These are phyloP conservation scores for Lasius platythorax DNA, from an alignment of 2,888 invertebrate genomes.

Conservation along the genomic window DNA sequence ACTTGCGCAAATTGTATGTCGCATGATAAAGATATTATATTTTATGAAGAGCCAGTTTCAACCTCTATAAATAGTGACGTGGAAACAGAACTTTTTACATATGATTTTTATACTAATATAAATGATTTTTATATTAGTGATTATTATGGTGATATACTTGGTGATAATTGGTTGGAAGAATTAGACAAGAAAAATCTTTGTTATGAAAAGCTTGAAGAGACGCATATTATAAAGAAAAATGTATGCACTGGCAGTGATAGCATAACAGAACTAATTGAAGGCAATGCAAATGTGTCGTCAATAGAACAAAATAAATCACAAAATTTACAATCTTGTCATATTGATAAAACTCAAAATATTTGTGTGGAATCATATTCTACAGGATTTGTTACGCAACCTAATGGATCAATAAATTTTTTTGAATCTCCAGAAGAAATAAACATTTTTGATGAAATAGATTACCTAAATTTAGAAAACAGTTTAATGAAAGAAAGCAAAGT, in stretches of 20 bases:
- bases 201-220: background rate
- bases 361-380: background rate
- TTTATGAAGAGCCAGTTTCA: slow-evolving; percentile 27
- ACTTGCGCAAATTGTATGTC: slow-evolving; percentile 37
- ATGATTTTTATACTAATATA: background rate
- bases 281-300: background rate
- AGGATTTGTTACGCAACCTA: background rate
- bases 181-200: background rate
- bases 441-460: background rate
- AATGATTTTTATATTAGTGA: slow-evolving; percentile 1
- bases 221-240: background rate
- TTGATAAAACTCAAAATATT: background rate
- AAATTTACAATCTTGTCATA: background rate
- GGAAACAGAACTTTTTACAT: background rate
- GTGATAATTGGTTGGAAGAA: background rate
- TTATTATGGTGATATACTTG: slow-evolving; percentile 24
- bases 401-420: background rate
- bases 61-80: background rate
- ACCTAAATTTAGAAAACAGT: background rate
- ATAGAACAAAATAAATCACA: background rate
- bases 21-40: slow-evolving; percentile 18
- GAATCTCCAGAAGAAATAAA: background rate
- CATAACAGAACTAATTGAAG: background rate
- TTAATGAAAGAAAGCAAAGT: background rate
- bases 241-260: background rate